Conservation (phyloP, 2,888 invertebrate species). For the Mythimna pallens region DNA sequence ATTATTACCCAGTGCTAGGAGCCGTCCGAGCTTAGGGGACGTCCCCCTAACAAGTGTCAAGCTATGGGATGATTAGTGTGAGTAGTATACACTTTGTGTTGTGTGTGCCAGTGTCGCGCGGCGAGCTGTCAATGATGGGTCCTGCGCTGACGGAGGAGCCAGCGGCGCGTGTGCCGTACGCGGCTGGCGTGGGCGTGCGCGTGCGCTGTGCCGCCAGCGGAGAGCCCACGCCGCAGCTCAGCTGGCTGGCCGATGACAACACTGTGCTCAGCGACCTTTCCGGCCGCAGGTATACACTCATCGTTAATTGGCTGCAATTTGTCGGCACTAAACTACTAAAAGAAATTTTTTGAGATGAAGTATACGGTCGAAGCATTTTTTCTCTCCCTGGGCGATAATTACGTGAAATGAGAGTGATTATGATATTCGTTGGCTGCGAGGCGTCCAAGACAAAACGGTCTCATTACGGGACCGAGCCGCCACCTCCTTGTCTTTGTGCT, state of each 20-base stretch:
- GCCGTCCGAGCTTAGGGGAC: too few relatives aligned
- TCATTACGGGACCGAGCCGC: constrained; percentile 22
- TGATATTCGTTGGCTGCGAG: constrained; percentile 56
- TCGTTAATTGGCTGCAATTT: background rate
- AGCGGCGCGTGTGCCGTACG: constrained; percentile 74
- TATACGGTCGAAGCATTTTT: background rate
- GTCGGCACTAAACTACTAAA: background rate
- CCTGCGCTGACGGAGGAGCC: constrained; percentile 73
- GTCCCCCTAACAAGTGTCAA: too few relatives aligned
- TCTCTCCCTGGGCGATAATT: constrained; percentile 55
- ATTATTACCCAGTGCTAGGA: too few relatives aligned
- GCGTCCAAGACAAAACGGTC: constrained; percentile 5
- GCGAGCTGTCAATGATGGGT: constrained; percentile 67
- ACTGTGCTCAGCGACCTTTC: constrained; percentile 69
- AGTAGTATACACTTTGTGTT: background rate
- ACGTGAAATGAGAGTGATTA: constrained; percentile 63
- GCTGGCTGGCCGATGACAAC: constrained; percentile 77
- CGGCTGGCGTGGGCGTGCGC: constrained; percentile 69
- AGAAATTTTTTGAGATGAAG: background rate
- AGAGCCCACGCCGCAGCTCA: constrained; percentile 72
- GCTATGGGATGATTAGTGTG: background rate
- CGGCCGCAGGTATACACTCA: constrained; percentile 67
- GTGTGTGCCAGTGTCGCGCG: constrained; percentile 30
- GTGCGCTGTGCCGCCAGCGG: constrained; percentile 76
- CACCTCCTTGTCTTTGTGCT: constrained; percentile 10